A percentile compares a stretch with the other conserved stretches of the same genome.
These are phyloP conservation scores for Proctacanthus coquilletti DNA, from an alignment of 1,140 invertebrate species.

Conservation along the genomic window DNA sequence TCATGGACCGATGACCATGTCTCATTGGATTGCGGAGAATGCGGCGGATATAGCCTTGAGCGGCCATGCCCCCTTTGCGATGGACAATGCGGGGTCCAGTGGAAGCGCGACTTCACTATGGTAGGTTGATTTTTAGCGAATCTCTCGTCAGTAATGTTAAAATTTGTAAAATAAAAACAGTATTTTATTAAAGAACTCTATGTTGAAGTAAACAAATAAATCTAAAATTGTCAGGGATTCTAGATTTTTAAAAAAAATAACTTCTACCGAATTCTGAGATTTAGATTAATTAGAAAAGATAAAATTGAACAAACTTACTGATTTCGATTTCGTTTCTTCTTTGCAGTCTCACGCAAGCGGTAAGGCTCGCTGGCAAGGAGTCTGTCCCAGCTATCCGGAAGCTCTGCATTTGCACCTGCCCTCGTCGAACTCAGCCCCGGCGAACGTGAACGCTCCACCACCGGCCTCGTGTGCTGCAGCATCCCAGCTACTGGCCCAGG, in stretches of 20 bases:
- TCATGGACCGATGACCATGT: conserved; percentile 68
- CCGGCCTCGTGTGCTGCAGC: conserved; percentile 16
- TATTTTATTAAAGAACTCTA: not conserved
- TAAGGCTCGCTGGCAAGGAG: conserved; percentile 57
- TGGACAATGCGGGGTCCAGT: conserved; percentile 52
- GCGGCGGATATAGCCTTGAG: conserved; percentile 62
- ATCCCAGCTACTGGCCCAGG: conserved; percentile 25
- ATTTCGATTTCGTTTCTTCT: conserved; percentile 10
- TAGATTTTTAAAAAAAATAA: too few species aligned
- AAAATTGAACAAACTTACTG: not conserved
- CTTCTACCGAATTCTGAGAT: too few species aligned
- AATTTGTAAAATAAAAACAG: not conserved
- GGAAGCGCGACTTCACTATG: conserved; percentile 63
- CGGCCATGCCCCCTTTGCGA: conserved; percentile 63
- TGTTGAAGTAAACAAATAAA: too few species aligned
- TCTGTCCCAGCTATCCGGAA: conserved; percentile 35
- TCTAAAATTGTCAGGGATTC: conserved; percentile 1
- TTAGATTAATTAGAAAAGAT: too few species aligned
- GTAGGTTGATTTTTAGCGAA: conserved; percentile 31
- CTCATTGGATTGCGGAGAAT: conserved; percentile 64
- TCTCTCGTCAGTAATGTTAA: not conserved
- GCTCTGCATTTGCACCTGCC: conserved; percentile 29
- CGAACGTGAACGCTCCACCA: conserved; percentile 8
- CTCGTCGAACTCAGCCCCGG: conserved; percentile 11
- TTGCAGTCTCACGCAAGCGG: conserved; percentile 57